Evolutionary conservation across 1,140 invertebrate species (phyloP), one percentile per base, ranked within the genome.

Genomic region (Caenorhabditis latens): DNA sequence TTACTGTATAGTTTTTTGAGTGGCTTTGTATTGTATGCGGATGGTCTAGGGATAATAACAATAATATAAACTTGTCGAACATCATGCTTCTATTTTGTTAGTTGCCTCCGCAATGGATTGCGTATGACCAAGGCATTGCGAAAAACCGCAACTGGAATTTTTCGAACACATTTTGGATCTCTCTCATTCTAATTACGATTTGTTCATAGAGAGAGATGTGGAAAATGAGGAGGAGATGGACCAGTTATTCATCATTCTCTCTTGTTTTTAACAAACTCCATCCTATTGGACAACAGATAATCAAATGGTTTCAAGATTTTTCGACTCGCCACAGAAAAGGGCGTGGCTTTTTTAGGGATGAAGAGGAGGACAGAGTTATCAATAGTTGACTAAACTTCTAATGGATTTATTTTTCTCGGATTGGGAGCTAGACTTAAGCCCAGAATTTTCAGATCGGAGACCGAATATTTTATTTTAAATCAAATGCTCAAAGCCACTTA

Each of bases 31-130:
- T 58, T n/a, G 61, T 63, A 63, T 63, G 61, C 3, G n/a, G 61
- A 63, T 21, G 11, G 61, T 63, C 19, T 79, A 19, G 46, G 71
- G 71, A 79, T 79, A 79, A 79, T 79, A 79, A 79, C 71, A 79
- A 79, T 79, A 79, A 79, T 79, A 79, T 79, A 79, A 79, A 79
- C 71, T 79, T 79, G 71, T 79, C 71, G 71, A 79, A 79, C 71
- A 79, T 79, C 71, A 79, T 79, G 42, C 43, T 48, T 46, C 6
- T 58, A 75, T 75, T 46, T 75, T 46, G 43, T 21, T 48, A 75
- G 67, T 67, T 40, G 40, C 4, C 21, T 67, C 11, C 63, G 63
- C 63, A 21, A 32, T 32, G 63, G 57, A 67, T 67, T 67, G 63
- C 63, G 63, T 67, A 67, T 67, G 63, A 67, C 63, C 63, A 67